A percentile compares a stretch with the other conserved stretches of the same genome.
phyloP scores from a whole-genome alignment of 2,797 vertebrate species.

The Carapus acus region DNA sequence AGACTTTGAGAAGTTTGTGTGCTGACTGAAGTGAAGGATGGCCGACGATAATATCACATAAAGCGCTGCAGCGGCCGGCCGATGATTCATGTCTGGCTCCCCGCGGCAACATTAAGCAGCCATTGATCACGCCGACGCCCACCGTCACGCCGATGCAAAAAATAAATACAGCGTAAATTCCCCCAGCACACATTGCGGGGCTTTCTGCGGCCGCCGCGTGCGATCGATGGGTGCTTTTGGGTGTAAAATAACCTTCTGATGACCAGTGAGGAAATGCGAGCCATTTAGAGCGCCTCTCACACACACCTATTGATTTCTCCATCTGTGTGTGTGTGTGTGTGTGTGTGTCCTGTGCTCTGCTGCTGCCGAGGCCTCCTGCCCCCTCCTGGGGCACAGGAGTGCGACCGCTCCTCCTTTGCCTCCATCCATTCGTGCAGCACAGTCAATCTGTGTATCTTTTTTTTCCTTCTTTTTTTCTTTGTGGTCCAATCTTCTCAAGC shows the following conservation, averaged over 20 bases:
- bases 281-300: slow-evolving; percentile 74
- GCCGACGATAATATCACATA: slow-evolving; percentile 60
- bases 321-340: slow-evolving; percentile 42
- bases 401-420: too few species aligned
- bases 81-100: slow-evolving; percentile 64
- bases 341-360: slow-evolving; percentile 38
- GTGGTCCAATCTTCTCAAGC: too few species aligned
- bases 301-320: slow-evolving; percentile 77
- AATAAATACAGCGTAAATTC: slow-evolving; percentile 72
- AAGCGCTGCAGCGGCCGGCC: slow-evolving; percentile 55
- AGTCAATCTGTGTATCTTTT: too few species aligned
- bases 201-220: slow-evolving; percentile 61
- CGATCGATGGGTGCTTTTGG: slow-evolving; percentile 86
- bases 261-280: slow-evolving; percentile 81
- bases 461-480: too few species aligned
- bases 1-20: slow-evolving; percentile 38
- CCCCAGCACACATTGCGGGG: slow-evolving; percentile 55
- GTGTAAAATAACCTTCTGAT: slow-evolving; percentile 94
- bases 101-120: slow-evolving; percentile 69
- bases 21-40: slow-evolving; percentile 41
- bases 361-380: slow-evolving; percentile 15
- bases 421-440: too few species aligned
- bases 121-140: slow-evolving; percentile 66
- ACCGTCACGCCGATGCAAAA: slow-evolving; percentile 73
- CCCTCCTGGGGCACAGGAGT: slow-evolving; percentile 24